Evolutionary conservation across 2,113 vertebrate species (phyloP).

Genomic region (Rhombomys opimus): DNA sequence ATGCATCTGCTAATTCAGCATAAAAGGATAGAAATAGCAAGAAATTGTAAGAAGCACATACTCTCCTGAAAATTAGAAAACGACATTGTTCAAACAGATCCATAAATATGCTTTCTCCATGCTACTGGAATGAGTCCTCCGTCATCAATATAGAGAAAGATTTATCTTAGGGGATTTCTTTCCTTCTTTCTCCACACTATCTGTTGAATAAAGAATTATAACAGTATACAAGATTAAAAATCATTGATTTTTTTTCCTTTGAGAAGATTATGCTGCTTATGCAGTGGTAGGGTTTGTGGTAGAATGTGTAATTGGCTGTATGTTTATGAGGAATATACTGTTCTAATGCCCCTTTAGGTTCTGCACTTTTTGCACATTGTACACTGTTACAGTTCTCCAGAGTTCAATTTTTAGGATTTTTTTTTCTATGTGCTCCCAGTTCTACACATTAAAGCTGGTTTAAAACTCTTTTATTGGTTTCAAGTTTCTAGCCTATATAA

Average conservation of each 20-base stretch:
- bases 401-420: background rate
- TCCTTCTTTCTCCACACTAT: background rate
- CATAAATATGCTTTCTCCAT: conserved; percentile 50
- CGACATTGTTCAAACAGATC: conserved; percentile 32
- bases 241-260: background rate
- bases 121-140: conserved; percentile 17
- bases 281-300: background rate
- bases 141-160: conserved; percentile 49
- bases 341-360: background rate
- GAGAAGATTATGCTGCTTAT: background rate
- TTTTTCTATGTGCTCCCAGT: background rate
- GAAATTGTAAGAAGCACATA: conserved; percentile 30
- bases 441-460: conserved; percentile 30
- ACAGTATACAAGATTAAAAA: background rate
- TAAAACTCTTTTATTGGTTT: background rate
- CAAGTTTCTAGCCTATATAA: background rate
- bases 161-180: conserved; percentile 61
- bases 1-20: conserved; percentile 51
- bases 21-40: conserved; percentile 54
- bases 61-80: conserved; percentile 49
- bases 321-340: background rate
- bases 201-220: conserved; percentile 39
- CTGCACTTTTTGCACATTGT: background rate
- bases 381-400: background rate
- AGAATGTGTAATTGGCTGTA: background rate